Evolutionary conservation across 2,113 vertebrate species (phyloP).

Genomic region (Lophius piscatorius): DNA sequence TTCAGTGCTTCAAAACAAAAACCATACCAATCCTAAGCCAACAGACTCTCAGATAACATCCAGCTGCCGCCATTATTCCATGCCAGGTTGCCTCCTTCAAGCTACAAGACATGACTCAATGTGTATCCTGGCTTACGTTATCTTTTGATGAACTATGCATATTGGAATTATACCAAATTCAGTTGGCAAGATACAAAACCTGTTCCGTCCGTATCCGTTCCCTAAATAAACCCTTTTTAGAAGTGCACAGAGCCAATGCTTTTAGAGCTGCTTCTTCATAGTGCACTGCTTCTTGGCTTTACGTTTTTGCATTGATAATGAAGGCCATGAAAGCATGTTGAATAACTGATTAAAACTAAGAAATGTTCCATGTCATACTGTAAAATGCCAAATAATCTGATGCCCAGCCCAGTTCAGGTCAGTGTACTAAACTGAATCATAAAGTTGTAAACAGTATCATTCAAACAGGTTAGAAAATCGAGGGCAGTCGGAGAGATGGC

Average conservation of each 20-base stretch:
- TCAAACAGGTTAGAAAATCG: constrained; percentile 19
- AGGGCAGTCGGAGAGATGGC: constrained; percentile 18
- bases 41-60: constrained; percentile 20
- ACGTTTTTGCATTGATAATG: background rate
- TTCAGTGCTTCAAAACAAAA: constrained; percentile 39
- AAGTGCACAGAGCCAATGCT: background rate
- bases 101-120: constrained; percentile 2
- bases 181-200: background rate
- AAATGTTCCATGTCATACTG: background rate
- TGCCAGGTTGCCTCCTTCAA: constrained; percentile 5
- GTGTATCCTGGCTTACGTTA: constrained; percentile 6
- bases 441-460: constrained; percentile 9
- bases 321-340: background rate
- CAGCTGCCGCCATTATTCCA: constrained; percentile 15
- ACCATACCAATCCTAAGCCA: constrained; percentile 52
- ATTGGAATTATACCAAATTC: constrained; percentile 35
- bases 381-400: background rate
- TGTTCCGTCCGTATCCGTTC: background rate
- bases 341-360: constrained; percentile 4
- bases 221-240: constrained; percentile 21
- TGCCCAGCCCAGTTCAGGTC: no score
- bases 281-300: background rate
- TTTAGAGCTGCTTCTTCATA: constrained; percentile 2
- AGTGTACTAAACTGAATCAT: background rate
- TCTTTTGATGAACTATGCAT: constrained; percentile 13